Evolutionary conservation across 2,888 invertebrate species (phyloP).

Genomic region (Rhodophaea formosa): DNA sequence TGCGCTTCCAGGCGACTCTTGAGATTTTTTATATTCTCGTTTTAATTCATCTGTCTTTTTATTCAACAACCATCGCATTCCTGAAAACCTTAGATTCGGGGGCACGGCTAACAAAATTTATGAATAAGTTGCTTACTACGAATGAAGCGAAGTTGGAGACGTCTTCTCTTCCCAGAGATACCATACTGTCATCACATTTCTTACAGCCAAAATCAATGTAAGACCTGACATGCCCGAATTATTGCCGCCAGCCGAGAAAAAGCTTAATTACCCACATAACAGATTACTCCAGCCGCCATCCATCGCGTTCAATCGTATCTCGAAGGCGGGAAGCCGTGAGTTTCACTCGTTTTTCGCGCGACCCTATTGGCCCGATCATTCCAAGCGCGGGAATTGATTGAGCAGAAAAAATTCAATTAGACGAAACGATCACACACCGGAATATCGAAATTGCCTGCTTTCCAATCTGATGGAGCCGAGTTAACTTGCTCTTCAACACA

Average conservation of each 20-base stretch:
- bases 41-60: no score
- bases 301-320: constrained; percentile 23
- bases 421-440: constrained; percentile 26
- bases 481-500: background rate
- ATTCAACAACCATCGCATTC: no score
- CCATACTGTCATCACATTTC: background rate
- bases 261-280: constrained; percentile 26
- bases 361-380: constrained; percentile 19
- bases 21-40: no score
- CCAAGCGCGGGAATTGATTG: constrained; percentile 32
- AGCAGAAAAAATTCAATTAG: constrained; percentile 38
- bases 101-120: no score
- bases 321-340: constrained; percentile 24
- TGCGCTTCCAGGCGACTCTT: no score
- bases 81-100: no score
- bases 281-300: constrained; percentile 21
- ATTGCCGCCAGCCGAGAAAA: constrained; percentile 18
- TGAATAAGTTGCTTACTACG: no score
- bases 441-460: constrained; percentile 25
- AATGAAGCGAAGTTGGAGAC: no score
- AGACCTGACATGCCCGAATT: background rate
- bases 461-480: background rate
- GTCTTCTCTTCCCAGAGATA: no score
- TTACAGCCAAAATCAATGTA: background rate
- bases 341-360: constrained; percentile 25